Conservation (phyloP, 2,888 invertebrate species). For the Limenitis camilla region DNA sequence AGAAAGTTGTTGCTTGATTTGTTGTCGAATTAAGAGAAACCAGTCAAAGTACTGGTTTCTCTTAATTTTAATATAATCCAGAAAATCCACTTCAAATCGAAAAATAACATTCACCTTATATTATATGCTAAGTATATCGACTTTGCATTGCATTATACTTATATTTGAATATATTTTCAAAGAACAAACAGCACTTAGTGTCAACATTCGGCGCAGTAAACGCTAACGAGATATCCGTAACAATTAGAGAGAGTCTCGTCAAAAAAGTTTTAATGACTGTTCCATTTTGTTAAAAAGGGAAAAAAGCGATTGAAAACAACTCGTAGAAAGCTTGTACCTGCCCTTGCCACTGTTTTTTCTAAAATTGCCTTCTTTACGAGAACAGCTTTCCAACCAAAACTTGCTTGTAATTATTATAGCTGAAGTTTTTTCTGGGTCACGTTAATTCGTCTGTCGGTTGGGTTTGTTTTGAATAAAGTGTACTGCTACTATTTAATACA, state of each 20-base stretch:
- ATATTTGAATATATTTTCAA: background rate
- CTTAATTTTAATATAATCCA: too few relatives aligned
- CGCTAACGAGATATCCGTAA: slow-evolving; percentile 55
- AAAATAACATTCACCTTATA: too few relatives aligned
- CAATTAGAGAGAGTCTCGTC: slow-evolving; percentile 54
- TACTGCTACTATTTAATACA: too few relatives aligned
- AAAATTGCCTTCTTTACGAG: slow-evolving; percentile 14
- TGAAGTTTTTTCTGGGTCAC: slow-evolving; percentile 15
- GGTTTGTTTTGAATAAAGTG: background rate
- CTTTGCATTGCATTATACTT: too few relatives aligned
- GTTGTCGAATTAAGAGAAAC: too few relatives aligned
- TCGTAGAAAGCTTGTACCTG: slow-evolving; percentile 32
- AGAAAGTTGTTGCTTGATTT: too few relatives aligned
- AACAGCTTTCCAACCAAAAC: slow-evolving; percentile 10
- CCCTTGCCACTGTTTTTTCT: slow-evolving; percentile 23
- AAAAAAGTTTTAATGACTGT: slow-evolving; percentile 65
- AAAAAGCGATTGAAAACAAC: slow-evolving; percentile 47
- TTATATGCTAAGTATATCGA: too few relatives aligned
- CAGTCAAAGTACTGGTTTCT: too few relatives aligned
- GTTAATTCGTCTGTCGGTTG: slow-evolving; percentile 9
- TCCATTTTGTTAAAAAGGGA: slow-evolving; percentile 39
- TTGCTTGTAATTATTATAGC: slow-evolving; percentile 20
- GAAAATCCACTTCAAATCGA: too few relatives aligned
- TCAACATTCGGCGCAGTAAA: slow-evolving; percentile 25
- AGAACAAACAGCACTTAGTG: slow-evolving; percentile 28